A percentile compares a stretch with the other conserved stretches of the same genome.
These are phyloP conservation scores for Drosophila maculinotata DNA, from an alignment of 2,888 invertebrate genomes.

Conservation along the genomic window DNA sequence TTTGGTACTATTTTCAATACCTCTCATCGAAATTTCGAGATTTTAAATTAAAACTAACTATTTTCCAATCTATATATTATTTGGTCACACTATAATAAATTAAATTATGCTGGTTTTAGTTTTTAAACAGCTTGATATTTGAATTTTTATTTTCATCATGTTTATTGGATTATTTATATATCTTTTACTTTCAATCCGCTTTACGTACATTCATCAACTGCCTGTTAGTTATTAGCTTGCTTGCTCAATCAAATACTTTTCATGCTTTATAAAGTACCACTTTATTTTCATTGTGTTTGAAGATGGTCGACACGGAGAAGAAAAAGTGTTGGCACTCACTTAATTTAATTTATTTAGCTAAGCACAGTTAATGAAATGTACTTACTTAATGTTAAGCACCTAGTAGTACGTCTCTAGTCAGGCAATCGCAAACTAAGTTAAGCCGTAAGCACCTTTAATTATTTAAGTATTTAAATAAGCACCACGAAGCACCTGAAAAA, in stretches of 20 bases:
- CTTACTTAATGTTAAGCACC: slow-evolving; percentile 68
- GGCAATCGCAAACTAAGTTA: slow-evolving; percentile 51
- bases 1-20: no score
- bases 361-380: slow-evolving; percentile 69
- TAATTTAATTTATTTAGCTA: slow-evolving; percentile 55
- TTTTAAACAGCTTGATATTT: slow-evolving; percentile 1
- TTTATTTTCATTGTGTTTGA: slow-evolving; percentile 35
- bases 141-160: neutral
- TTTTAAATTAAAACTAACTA: no score
- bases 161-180: neutral
- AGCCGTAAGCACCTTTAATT: slow-evolving; percentile 48
- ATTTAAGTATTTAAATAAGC: slow-evolving; percentile 34
- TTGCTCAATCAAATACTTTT: slow-evolving; percentile 48
- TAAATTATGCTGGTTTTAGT: neutral
- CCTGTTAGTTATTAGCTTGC: slow-evolving; percentile 75
- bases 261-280: slow-evolving; percentile 48
- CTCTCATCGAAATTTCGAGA: no score
- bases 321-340: slow-evolving; percentile 52
- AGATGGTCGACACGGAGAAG: slow-evolving; percentile 25
- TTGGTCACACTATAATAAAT: neutral
- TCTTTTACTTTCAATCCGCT: neutral
- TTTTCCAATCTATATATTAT: no score
- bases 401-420: slow-evolving; percentile 56
- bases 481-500: slow-evolving; percentile 20
- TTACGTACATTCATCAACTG: slow-evolving; percentile 30